These are phyloP conservation scores for Athalia circularis DNA, from an alignment of 2,888 invertebrate genomes.

Conservation along the genomic window DNA sequence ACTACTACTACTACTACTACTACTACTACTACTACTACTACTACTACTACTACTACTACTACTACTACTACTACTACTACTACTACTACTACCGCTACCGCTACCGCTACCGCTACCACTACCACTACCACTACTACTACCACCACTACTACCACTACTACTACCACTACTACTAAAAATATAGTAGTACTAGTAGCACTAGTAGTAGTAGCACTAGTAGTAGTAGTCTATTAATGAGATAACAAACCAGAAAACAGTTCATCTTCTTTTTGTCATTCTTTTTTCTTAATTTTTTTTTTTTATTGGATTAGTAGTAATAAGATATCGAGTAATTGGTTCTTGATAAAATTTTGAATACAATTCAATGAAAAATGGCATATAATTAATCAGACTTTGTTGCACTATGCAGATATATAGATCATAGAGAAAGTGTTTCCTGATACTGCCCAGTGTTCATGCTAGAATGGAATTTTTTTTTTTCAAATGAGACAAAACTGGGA, in stretches of 20 bases:
- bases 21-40: too few species aligned
- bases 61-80: too few species aligned
- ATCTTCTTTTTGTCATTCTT: background rate
- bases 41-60: too few species aligned
- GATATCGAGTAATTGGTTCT: background rate
- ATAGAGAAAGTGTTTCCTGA: slow-evolving; percentile 25
- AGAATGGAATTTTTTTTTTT: background rate
- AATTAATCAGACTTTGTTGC: slow-evolving; percentile 15
- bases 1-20: too few species aligned
- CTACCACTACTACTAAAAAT: too few species aligned
- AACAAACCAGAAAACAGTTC: slow-evolving; percentile 50
- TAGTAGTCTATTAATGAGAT: slow-evolving; percentile 64
- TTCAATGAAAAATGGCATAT: slow-evolving; percentile 17
- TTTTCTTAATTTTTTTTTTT: background rate
- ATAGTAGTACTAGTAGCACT: too few species aligned
- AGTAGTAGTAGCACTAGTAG: too few species aligned
- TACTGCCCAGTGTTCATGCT: slow-evolving; percentile 14
- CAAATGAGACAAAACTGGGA: background rate
- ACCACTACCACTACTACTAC: too few species aligned
- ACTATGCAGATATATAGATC: slow-evolving; percentile 1
- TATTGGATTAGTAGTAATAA: background rate
- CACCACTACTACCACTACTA: too few species aligned
- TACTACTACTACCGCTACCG: too few species aligned
- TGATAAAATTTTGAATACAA: slow-evolving; percentile 9
- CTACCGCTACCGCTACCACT: too few species aligned